Base-by-base conservation (phyloP, 2,888 invertebrate species). In the Scelioninae gen. 2 region DNA sequence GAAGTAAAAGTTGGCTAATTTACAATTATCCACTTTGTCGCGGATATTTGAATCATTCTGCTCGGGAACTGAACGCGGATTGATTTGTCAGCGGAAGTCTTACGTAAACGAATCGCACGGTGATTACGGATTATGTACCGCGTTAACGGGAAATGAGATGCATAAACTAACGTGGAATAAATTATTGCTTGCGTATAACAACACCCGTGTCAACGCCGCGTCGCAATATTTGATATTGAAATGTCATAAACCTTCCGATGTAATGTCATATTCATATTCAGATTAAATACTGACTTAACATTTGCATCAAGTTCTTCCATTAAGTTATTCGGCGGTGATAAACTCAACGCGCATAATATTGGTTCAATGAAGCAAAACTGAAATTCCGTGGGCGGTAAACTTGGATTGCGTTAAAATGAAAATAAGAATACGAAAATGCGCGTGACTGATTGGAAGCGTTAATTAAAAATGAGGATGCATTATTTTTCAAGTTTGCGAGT, bases 1-100 rank as follows among this genome's bases (percentile, higher is more conserved):
- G 63, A 57, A 73, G 73, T 39, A 65, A 58, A 77, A 74, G 71
- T 75, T 60, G 75, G 77, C 77, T 79, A 79, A 80, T 80, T 79
- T 73, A 64, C 70, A 76, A 80, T 79, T 80, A 79, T 77, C 72
- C 74, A 76, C 76, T 76, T 76, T 72, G 72, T 67, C 35, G 58
- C 39, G 61, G 61, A 73, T 73, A 72, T 77, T 72, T 76, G 72
- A 74, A 74, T 73, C 74, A 76, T 72, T 76, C 67, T 67, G 57
- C 76, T 50, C 74, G 46, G 43, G 45, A 64, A 19, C 50, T 67
- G 50, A 18, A 50, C 10, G 9, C 22, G 33, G 50, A 67, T 68
- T 55, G 73, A 74, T 65, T 73, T 70, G 58, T 55, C 58, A 57
- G 74, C 74, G 68, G 53, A 53, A 76, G 76, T 67, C 67, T 55